These are phyloP conservation scores for Argopecten irradians DNA, from an alignment of 1,140 invertebrate species.

Conservation along the genomic window DNA sequence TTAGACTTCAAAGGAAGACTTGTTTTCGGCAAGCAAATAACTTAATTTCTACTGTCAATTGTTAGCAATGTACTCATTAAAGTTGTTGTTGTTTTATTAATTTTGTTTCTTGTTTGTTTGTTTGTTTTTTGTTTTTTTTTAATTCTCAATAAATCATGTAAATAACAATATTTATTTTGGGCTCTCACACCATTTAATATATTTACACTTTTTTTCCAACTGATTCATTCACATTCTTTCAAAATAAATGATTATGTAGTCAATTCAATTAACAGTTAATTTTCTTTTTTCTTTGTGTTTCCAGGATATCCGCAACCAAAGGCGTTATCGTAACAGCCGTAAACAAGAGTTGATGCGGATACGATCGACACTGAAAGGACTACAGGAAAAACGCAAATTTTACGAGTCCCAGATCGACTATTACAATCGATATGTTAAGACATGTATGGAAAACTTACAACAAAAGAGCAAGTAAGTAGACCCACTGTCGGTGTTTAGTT, in stretches of 20 bases:
- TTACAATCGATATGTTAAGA: conserved; percentile 87
- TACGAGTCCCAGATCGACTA: conserved; percentile 88
- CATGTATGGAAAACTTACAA: conserved; percentile 86
- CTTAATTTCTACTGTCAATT: too few species aligned
- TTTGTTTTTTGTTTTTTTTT: too few species aligned
- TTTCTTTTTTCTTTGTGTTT: conserved; percentile 39
- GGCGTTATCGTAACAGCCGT: conserved; percentile 73
- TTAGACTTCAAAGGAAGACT: too few species aligned
- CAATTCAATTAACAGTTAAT: background rate
- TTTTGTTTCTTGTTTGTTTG: too few species aligned
- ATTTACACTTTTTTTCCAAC: background rate
- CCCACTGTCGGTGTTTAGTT: background rate
- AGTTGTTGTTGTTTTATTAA: too few species aligned
- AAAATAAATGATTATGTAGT: background rate
- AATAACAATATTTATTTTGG: background rate
- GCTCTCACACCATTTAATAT: background rate
- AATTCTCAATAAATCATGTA: background rate
- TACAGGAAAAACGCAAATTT: conserved; percentile 85
- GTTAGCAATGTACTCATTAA: too few species aligned
- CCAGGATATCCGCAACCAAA: conserved; percentile 77
- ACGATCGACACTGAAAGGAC: conserved; percentile 82
- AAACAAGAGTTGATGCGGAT: conserved; percentile 83
- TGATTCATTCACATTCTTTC: too few species aligned
- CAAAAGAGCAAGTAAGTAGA: conserved; percentile 82
- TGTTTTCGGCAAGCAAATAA: too few species aligned